Conservation (phyloP, 2,797 vertebrate species). For the Aselliscus stoliczkanus region DNA sequence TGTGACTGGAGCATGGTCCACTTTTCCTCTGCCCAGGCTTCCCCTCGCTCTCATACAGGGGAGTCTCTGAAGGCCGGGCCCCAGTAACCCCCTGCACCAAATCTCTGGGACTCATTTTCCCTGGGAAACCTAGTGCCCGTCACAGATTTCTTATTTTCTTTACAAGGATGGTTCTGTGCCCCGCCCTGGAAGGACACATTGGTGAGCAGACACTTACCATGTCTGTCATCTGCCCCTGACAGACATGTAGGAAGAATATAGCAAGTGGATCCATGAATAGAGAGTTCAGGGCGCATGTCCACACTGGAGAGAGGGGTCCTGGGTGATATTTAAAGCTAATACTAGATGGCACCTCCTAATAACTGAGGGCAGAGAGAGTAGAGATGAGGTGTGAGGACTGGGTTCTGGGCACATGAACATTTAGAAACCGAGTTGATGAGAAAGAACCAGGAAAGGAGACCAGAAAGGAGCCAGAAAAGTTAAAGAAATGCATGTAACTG, state of each 20-base stretch:
- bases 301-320: background rate
- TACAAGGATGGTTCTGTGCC: background rate
- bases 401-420: accelerated
- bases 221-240: too few species aligned
- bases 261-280: background rate
- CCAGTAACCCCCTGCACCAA: background rate
- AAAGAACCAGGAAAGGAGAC: background rate
- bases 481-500: background rate
- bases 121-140: background rate
- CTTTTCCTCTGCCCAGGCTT: background rate
- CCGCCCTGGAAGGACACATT: background rate
- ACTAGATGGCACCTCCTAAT: background rate
- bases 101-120: background rate
- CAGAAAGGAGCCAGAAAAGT: background rate
- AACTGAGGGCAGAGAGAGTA: background rate
- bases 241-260: background rate
- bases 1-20: accelerated
- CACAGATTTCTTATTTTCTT: background rate
- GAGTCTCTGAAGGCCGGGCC: too few species aligned
- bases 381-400: background rate
- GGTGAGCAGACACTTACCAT: background rate
- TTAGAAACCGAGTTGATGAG: background rate
- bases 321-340: background rate
- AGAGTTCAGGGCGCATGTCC: background rate
- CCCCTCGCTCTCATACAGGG: background rate